phyloP scores from a whole-genome alignment of 2,888 invertebrate genomes.

The Arctia plantaginis region DNA sequence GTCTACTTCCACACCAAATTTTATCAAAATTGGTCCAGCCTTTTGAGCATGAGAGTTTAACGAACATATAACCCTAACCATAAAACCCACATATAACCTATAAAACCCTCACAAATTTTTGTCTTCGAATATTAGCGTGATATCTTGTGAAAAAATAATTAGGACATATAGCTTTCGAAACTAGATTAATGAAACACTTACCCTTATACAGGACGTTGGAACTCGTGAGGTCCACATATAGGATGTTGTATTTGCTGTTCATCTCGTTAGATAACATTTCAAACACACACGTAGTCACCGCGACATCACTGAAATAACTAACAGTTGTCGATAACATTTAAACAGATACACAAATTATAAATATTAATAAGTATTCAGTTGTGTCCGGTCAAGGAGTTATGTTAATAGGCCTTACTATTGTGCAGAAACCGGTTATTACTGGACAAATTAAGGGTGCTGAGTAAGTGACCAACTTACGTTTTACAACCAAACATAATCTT shows the following conservation, averaged over 20 bases:
- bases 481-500: neutral
- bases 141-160: neutral
- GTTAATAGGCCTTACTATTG: constrained; percentile 80
- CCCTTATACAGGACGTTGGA: neutral
- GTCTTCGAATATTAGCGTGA: no score
- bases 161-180: neutral
- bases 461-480: constrained; percentile 52
- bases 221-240: neutral
- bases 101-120: no score
- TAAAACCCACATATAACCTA: no score
- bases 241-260: neutral
- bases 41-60: neutral
- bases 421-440: constrained; percentile 75
- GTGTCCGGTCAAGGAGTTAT: constrained; percentile 84
- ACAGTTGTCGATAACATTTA: constrained; percentile 28
- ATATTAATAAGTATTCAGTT: constrained; percentile 82
- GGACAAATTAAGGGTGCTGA: constrained; percentile 81
- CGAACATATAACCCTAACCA: no score
- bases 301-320: constrained; percentile 64
- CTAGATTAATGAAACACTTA: neutral
- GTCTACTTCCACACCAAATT: no score
- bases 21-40: neutral
- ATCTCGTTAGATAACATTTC: constrained; percentile 17
- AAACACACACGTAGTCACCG: constrained; percentile 46
- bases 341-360: constrained; percentile 66